A percentile compares a stretch with the other conserved stretches of the same genome.
Conservation (phyloP, 2,888 invertebrate genomes). For the Clistopyga incitator region DNA sequence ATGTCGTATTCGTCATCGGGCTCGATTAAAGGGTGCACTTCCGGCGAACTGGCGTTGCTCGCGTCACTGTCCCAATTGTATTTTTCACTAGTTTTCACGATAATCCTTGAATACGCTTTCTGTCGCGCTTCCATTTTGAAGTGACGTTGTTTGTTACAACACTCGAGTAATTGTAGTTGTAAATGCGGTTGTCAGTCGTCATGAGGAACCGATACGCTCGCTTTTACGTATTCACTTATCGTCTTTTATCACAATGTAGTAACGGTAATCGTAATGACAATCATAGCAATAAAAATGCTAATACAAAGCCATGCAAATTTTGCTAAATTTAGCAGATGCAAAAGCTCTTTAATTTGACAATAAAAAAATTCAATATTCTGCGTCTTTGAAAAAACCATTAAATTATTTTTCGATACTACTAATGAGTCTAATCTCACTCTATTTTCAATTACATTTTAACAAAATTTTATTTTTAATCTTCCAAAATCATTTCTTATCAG, state of each 20-base stretch:
- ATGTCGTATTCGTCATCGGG: background rate
- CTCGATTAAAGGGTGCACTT: background rate
- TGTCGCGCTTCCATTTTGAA: background rate
- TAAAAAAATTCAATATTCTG: background rate
- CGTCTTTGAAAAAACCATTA: background rate
- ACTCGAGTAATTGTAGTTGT: slow-evolving; percentile 3
- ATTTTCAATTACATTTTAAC: background rate
- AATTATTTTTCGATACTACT: background rate
- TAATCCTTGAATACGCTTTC: background rate
- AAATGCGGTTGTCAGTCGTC: background rate
- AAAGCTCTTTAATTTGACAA: background rate
- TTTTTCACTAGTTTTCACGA: slow-evolving; percentile 1
- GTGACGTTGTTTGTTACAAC: background rate
- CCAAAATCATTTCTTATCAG: background rate
- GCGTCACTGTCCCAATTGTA: slow-evolving; percentile 13
- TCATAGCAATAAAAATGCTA: background rate
- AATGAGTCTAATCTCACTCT: background rate
- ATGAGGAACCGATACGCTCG: background rate
- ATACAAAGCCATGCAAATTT: background rate
- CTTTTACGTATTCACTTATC: background rate
- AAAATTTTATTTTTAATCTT: background rate
- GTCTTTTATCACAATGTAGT: background rate
- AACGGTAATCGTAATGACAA: background rate
- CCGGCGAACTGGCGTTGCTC: background rate
- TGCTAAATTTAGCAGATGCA: background rate